phyloP scores from a whole-genome alignment of 64 coral and sea anemone species.

The Pocillopora verrucosa region DNA sequence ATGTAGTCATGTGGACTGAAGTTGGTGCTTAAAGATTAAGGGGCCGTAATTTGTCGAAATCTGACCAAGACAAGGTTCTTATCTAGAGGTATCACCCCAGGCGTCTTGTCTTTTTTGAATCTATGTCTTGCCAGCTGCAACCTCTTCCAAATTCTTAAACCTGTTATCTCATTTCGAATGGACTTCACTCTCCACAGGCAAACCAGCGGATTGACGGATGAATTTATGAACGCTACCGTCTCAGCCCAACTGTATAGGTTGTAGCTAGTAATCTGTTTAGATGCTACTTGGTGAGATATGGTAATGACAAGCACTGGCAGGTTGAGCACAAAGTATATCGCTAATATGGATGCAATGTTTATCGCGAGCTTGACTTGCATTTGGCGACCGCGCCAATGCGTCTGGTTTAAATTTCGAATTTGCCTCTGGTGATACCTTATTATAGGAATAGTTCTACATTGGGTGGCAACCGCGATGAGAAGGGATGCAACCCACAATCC shows the following conservation, averaged over 20 bases:
- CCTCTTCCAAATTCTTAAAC: background rate
- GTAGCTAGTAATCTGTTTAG: constrained; percentile 39
- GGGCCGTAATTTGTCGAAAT: background rate
- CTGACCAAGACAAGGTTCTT: background rate
- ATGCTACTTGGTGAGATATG: constrained; percentile 54
- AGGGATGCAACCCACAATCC: constrained; percentile 45
- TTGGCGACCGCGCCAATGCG: background rate
- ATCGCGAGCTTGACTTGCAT: constrained; percentile 63
- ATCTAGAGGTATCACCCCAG: background rate
- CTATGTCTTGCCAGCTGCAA: background rate
- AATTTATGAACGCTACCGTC: constrained; percentile 70
- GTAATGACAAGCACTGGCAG: constrained; percentile 65
- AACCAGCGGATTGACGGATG: constrained; percentile 75
- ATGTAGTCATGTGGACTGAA: background rate
- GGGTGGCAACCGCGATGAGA: constrained; percentile 25
- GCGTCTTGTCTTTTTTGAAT: background rate
- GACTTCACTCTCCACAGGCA: constrained; percentile 61
- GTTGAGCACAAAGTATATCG: constrained; percentile 62
- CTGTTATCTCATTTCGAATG: constrained; percentile 43
- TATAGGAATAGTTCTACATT: constrained; percentile 45
- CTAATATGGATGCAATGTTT: constrained; percentile 72
- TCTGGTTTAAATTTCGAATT: constrained; percentile 42
- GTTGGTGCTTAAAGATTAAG: background rate
- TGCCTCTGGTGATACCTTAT: constrained; percentile 52
- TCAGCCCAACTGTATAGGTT: constrained; percentile 82